These are phyloP conservation scores for Macrophya alboannulata DNA, from an alignment of 2,888 invertebrate species.

Conservation along the genomic window DNA sequence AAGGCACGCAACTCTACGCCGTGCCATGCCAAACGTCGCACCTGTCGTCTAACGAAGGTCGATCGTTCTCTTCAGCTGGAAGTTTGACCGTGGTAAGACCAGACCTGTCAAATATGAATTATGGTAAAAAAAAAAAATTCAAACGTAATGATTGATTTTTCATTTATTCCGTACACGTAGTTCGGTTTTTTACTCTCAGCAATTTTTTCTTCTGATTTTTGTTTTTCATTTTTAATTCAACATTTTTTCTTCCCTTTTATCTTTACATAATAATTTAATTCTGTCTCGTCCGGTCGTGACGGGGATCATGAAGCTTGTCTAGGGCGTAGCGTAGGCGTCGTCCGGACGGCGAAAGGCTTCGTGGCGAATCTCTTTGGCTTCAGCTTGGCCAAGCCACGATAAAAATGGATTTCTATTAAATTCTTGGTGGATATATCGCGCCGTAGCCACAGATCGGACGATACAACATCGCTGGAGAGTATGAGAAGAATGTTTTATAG, in stretches of 20 bases:
- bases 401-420: conserved; percentile 47
- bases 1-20: not conserved
- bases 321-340: not conserved
- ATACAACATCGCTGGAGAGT: conserved; percentile 12
- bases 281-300: not conserved
- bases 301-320: not conserved
- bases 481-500: not conserved
- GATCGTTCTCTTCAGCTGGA: not conserved
- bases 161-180: not conserved
- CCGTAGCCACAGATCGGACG: not conserved
- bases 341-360: conserved; percentile 34
- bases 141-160: not conserved
- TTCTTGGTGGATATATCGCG: conserved; percentile 20
- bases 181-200: not conserved
- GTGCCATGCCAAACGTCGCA: not conserved
- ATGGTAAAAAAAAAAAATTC: not conserved
- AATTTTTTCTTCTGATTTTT: not conserved
- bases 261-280: not conserved
- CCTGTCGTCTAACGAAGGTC: conserved; percentile 33
- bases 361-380: conserved; percentile 48
- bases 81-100: conserved; percentile 9
- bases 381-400: conserved; percentile 26
- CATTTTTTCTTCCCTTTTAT: not conserved
- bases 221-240: not conserved
- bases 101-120: not conserved